Conservation (phyloP, 1,140 invertebrate species). For the Parasteatoda tepidariorum region DNA sequence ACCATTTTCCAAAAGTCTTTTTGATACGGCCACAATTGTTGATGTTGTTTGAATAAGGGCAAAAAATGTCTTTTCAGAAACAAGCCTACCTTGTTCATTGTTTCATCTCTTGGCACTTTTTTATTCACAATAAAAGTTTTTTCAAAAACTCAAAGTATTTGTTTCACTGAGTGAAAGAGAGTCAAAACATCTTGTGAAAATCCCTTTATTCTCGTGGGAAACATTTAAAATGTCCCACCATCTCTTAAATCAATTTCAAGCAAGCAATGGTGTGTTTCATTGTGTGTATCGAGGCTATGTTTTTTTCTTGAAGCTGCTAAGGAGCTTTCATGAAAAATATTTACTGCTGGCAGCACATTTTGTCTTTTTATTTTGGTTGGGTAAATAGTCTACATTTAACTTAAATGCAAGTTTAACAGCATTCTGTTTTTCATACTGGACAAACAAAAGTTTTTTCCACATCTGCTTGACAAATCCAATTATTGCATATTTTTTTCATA, state of each 20-base stretch:
- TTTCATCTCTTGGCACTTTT: neutral
- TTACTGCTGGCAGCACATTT: neutral
- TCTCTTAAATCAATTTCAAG: neutral
- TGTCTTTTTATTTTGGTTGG: neutral
- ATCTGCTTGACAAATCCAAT: neutral
- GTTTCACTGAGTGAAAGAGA: neutral
- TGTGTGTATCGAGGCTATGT: neutral
- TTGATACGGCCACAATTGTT: neutral
- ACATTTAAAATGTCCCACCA: neutral
- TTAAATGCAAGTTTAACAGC: neutral
- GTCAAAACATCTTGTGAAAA: neutral
- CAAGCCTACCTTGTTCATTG: neutral
- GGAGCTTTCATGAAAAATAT: slow-evolving; percentile 10
- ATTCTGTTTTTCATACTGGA: neutral
- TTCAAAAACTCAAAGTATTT: neutral
- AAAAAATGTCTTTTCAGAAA: neutral
- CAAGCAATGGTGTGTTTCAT: neutral
- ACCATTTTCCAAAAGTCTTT: neutral
- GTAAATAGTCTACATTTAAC: neutral
- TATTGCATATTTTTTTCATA: neutral
- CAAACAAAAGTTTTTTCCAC: neutral
- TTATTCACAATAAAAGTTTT: neutral
- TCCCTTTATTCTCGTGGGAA: neutral
- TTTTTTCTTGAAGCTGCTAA: neutral
- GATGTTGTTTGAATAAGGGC: neutral